Conservation (phyloP, 2,797 vertebrate species). For the Percopsis omiscomaycus region DNA sequence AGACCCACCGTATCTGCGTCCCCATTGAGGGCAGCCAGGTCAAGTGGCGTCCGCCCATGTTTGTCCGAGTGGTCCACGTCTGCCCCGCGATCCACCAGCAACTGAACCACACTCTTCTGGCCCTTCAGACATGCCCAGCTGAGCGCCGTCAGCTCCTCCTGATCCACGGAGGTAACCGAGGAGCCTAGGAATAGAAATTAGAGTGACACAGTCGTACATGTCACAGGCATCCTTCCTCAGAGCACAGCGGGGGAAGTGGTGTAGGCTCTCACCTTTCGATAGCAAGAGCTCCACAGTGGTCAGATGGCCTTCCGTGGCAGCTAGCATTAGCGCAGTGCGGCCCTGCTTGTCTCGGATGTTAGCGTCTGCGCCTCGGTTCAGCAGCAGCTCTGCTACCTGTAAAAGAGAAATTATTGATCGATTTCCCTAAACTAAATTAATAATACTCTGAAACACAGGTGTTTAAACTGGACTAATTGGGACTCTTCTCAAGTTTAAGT, state of each 20-base stretch:
- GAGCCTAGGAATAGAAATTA: conserved; percentile 76
- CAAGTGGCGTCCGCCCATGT: conserved; percentile 92
- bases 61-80: conserved; percentile 89
- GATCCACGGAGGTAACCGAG: conserved; percentile 83
- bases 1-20: conserved; percentile 92
- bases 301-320: conserved; percentile 89
- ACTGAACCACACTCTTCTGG: conserved; percentile 85
- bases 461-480: too few relatives aligned
- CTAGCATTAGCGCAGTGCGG: conserved; percentile 90
- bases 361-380: conserved; percentile 85
- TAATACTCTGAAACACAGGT: background rate
- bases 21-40: conserved; percentile 92
- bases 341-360: conserved; percentile 89
- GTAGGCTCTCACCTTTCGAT: conserved; percentile 81
- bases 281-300: conserved; percentile 88
- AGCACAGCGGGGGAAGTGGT: background rate
- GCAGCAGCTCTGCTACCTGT: conserved; percentile 87
- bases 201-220: background rate
- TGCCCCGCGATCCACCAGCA: conserved; percentile 88
- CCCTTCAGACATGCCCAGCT: conserved; percentile 97
- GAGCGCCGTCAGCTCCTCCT: conserved; percentile 89
- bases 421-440: too few relatives aligned
- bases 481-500: too few relatives aligned
- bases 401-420: background rate
- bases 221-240: background rate